Conservation (phyloP, 1,140 invertebrate genomes). For the Philotrypesis tridentata region DNA sequence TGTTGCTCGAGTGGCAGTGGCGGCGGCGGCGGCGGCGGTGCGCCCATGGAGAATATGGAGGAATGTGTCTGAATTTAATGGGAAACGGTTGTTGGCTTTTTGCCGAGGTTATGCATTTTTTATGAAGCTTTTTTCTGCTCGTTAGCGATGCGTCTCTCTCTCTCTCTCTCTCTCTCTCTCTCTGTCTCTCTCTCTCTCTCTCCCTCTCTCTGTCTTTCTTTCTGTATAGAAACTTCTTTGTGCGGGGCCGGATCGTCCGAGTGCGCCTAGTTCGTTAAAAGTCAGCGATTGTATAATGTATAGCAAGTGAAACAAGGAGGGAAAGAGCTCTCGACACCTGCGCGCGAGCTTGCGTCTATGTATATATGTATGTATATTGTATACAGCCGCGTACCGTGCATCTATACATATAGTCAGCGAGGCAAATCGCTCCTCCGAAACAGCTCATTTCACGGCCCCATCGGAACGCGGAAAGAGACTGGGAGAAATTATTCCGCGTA, state of each 20-base stretch:
- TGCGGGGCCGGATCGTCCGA: not conserved
- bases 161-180: no score
- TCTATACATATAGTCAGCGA: not conserved
- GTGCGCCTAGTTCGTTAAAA: no score
- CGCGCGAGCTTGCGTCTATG: no score
- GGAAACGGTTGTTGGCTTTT: not conserved
- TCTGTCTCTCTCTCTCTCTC: no score
- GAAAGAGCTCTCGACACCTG: no score
- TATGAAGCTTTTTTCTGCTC: not conserved
- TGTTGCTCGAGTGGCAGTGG: not conserved
- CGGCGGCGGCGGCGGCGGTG: no score
- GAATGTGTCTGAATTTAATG: not conserved
- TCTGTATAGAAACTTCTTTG: no score
- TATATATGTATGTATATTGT: no score
- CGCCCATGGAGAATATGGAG: not conserved
- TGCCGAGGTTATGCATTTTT: not conserved
- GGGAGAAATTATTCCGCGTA: not conserved
- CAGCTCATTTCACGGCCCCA: not conserved
- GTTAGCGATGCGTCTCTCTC: not conserved
- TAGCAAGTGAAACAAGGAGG: no score
- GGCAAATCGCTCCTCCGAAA: not conserved
- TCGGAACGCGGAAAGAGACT: slow-evolving; percentile 2
- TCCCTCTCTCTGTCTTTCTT: no score
- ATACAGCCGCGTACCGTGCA: no score
- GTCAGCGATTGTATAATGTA: no score